Base-by-base conservation (phyloP, 2,113 vertebrate species). In the Cyphomyrus plagiostoma region DNA sequence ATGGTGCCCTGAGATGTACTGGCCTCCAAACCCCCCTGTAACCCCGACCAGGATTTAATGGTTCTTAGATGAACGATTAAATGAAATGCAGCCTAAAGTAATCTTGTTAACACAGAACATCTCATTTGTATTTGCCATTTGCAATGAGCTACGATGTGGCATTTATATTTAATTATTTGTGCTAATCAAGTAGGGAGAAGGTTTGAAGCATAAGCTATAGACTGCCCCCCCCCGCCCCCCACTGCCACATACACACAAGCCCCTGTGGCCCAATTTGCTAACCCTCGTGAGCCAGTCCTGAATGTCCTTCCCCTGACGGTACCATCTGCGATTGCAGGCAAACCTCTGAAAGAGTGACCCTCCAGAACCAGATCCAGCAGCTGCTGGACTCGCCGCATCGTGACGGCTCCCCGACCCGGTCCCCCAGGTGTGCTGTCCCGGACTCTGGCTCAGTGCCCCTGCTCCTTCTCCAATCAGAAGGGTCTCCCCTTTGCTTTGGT, bases 321-420 rank as follows among this genome's bases (percentile, higher is more conserved):
- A 1, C 30, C 11, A 30, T 77, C 35, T 80, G 74, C 87, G 45
- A 88, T 88, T 93, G 10, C 94, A 99, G 98, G 91, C 98, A 99
- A 92, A 97, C 98, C 0, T 87, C 97, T 80, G 97, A 98, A 88
- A 97, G 96, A 90, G 95, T 97, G 66, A 95, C 95, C 0, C 93
- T 99, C 7, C 98, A 99, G 95, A 98, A 96, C 52, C 98, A 99
- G 46, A 95, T 99, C 85, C 98, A 99, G 90, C 97, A 97, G 74
- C 95, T 99, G 91, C 94, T 97, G 92, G 97, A 98, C 92, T 95
- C 95, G 74, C 97, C 95, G 92, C 94, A 96, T 42, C 89, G 92
- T 0, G 97, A 96, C 88, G 96, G 95, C 11, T 96, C 97, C 0
- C 95, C 97, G 0, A 94, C 95, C 9, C 95, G 91, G 0, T 97